A percentile compares a stretch with the other conserved stretches of the same genome.
phyloP scores from a whole-genome alignment of 2,113 vertebrate genomes.

The Sclerurus mexicanus region DNA sequence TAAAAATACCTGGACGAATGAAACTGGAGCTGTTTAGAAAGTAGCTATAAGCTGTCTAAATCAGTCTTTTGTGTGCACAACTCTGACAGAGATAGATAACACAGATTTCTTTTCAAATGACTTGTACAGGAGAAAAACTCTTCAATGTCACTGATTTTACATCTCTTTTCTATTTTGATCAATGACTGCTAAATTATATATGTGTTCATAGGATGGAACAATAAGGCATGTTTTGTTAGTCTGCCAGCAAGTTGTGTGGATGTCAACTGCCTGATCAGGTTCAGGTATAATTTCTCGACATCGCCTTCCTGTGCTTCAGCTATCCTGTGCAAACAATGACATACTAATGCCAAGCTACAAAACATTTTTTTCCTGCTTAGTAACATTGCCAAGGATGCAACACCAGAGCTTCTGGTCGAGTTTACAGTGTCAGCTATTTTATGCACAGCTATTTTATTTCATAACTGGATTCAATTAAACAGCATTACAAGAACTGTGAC shows the following conservation, averaged over 20 bases:
- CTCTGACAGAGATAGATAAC: conserved; percentile 33
- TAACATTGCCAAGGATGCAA: background rate
- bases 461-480: background rate
- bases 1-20: background rate
- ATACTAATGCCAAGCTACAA: background rate
- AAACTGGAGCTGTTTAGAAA: background rate
- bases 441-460: background rate
- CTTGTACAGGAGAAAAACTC: conserved; percentile 38
- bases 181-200: conserved; percentile 55
- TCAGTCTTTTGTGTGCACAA: background rate
- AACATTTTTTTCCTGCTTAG: background rate
- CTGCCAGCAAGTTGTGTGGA: background rate
- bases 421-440: background rate
- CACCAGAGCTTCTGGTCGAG: background rate
- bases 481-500: background rate
- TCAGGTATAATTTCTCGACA: background rate
- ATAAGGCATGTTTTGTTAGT: background rate
- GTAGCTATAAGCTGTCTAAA: background rate
- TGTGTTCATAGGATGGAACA: conserved; percentile 13
- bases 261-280: background rate
- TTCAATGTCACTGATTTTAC: conserved; percentile 45
- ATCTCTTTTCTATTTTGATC: conserved; percentile 39
- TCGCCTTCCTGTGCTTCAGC: background rate
- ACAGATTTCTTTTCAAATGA: conserved; percentile 53
- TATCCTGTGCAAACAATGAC: background rate